These are phyloP conservation scores for Troglohyphantes excavatus DNA, from an alignment of 2,888 invertebrate genomes.

Conservation along the genomic window DNA sequence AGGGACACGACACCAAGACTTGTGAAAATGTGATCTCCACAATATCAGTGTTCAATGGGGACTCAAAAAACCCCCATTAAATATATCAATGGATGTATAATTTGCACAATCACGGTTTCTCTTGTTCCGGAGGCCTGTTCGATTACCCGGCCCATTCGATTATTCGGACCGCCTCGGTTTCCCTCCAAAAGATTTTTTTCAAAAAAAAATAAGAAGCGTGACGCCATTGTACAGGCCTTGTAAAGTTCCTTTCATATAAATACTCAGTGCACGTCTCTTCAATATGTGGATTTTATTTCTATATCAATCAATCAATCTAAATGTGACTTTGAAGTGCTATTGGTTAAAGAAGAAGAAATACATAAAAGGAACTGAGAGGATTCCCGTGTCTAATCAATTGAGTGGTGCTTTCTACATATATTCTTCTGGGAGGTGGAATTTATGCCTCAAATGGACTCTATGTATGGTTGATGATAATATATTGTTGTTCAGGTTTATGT, in stretches of 20 bases:
- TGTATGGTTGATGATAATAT: constrained; percentile 77
- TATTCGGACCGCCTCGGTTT: constrained; percentile 48
- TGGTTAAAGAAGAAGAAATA: constrained; percentile 63
- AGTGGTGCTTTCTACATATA: constrained; percentile 78
- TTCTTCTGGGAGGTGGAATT: constrained; percentile 39
- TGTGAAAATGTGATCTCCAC: constrained; percentile 34
- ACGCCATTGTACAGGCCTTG: constrained; percentile 74
- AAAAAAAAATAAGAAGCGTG: constrained; percentile 45
- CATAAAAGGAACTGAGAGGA: constrained; percentile 15
- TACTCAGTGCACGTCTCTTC: constrained; percentile 60
- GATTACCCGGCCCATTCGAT: neutral
- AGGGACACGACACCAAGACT: constrained; percentile 12
- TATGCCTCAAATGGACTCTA: constrained; percentile 57
- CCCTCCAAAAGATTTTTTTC: constrained; percentile 49
- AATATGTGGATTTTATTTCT: constrained; percentile 22
- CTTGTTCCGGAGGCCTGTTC: constrained; percentile 1
- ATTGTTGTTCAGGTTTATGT: constrained; percentile 76
- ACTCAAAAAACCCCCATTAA: constrained; percentile 8
- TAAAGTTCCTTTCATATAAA: constrained; percentile 76
- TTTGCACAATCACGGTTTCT: constrained; percentile 72
- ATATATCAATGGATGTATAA: constrained; percentile 58
- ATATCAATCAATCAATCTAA: constrained; percentile 31
- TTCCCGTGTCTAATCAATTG: constrained; percentile 75
- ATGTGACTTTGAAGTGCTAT: constrained; percentile 70
- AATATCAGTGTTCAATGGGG: constrained; percentile 47